Evolutionary conservation across 2,888 invertebrate genomes (phyloP), one percentile per base, ranked within the genome.

Genomic region (Acrobasis repandana): DNA sequence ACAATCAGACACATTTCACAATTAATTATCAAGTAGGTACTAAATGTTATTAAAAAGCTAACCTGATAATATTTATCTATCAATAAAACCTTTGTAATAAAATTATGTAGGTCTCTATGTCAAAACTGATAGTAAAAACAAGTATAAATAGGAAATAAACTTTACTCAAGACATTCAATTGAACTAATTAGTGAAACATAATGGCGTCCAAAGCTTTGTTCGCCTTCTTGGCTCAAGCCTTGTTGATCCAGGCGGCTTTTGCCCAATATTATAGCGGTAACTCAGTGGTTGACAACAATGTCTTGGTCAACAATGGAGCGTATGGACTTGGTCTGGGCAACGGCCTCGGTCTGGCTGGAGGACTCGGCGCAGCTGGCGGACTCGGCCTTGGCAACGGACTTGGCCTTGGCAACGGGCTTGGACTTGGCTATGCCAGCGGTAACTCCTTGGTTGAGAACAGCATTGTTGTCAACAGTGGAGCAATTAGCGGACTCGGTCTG

Each of bases 191-290:
- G 0, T 50, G 0, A 11, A 60, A 10, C 36, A 58, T 47, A 20
- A 64, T 64, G 64, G 50, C 50, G 16, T 48, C 57, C 49, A 58
- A 62, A 36, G 20, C 33, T 51, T 14, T 58, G 16, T 47, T 61
- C 33, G 60, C 50, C 3, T 28, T 52, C 11, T 54, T 43, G 43
- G 60, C 58, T 28, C 48, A 54, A 15, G 56, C 56, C 16, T 46
- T 60, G 43, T 18, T 43, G 58, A 47, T 62, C 0, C 62, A 75
- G 75, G 60, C 34, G 16, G 67, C 63, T 34, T 57, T 69, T 38
- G 65, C 67, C 46, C 71, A 71, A 34, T 75, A 71, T 59, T 33
- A 65, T 20, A 14, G 11, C 14, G 64, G 64, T 6, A 67, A 67
- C 14, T 65, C 65, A 0, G 61, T 65, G n/a, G 62, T 52, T 50